These are phyloP conservation scores for Aspidiotus rigidus DNA, from an alignment of 2,888 invertebrate genomes.

Conservation along the genomic window DNA sequence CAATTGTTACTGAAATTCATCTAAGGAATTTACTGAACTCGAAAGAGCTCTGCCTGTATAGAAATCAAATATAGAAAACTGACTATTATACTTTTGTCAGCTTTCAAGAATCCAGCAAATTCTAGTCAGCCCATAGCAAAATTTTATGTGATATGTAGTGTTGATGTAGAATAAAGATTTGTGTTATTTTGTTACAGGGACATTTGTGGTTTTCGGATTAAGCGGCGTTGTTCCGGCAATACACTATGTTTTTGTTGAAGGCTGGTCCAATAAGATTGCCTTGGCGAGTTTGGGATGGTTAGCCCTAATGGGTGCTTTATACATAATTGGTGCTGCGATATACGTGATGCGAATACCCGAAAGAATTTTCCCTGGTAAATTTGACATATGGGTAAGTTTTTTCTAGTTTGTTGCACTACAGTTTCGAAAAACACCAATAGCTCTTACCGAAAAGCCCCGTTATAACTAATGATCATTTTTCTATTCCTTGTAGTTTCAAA, in stretches of 20 bases:
- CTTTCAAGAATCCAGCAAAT: too few species aligned
- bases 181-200: slow-evolving; percentile 47
- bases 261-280: slow-evolving; percentile 86
- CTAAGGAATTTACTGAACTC: too few species aligned
- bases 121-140: too few species aligned
- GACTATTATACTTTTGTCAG: too few species aligned
- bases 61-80: too few species aligned
- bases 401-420: too few species aligned
- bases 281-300: slow-evolving; percentile 92
- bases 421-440: background rate
- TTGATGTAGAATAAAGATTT: background rate
- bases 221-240: slow-evolving; percentile 95
- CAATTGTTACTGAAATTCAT: too few species aligned
- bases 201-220: slow-evolving; percentile 93
- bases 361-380: slow-evolving; percentile 90
- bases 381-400: slow-evolving; percentile 82
- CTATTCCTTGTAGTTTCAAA: slow-evolving; percentile 67
- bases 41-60: too few species aligned
- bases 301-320: slow-evolving; percentile 83
- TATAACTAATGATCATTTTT: background rate
- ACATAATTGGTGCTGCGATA: slow-evolving; percentile 90
- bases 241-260: slow-evolving; percentile 90
- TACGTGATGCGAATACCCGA: slow-evolving; percentile 97
- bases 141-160: too few species aligned
- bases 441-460: background rate